phyloP scores from a whole-genome alignment of 2,113 vertebrate species.

The Podilymbus podiceps region DNA sequence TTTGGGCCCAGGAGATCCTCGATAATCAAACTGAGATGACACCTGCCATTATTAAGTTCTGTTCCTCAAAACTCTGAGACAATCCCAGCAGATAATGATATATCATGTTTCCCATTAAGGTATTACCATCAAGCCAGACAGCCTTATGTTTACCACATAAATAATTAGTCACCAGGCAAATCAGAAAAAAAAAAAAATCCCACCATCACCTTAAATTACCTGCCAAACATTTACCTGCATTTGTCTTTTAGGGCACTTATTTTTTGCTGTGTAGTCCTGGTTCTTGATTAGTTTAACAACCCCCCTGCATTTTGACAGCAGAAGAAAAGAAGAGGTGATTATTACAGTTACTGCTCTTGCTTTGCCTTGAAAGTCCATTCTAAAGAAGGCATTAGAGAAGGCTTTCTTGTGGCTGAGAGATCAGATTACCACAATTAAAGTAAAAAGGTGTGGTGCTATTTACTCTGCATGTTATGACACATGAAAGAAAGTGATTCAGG shows the following conservation, averaged over 20 bases:
- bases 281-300: constrained; percentile 11
- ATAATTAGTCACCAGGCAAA: constrained; percentile 57
- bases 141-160: constrained; percentile 35
- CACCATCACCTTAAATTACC: constrained; percentile 31
- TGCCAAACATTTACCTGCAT: not conserved
- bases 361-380: constrained; percentile 75
- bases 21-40: constrained; percentile 24
- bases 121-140: constrained; percentile 15
- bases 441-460: constrained; percentile 80
- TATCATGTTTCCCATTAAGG: not conserved
- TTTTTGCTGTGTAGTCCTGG: constrained; percentile 45
- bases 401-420: constrained; percentile 75
- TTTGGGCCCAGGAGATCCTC: not conserved
- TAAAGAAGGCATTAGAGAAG: constrained; percentile 72
- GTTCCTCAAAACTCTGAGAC: not conserved
- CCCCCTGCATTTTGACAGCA: constrained; percentile 44
- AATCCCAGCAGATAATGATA: not conserved
- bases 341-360: constrained; percentile 74
- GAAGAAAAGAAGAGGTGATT: constrained; percentile 43
- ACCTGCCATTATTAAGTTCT: not conserved
- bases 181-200: not conserved
- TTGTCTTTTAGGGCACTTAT: constrained; percentile 9
- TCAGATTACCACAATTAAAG: constrained; percentile 81
- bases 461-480: constrained; percentile 80
- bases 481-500: constrained; percentile 84